Percentiles rank a stretch among this genome's conserved stretches.
phyloP scores from a whole-genome alignment of 2,888 invertebrate species.

The Kuschelorhynchus macadamiae region DNA sequence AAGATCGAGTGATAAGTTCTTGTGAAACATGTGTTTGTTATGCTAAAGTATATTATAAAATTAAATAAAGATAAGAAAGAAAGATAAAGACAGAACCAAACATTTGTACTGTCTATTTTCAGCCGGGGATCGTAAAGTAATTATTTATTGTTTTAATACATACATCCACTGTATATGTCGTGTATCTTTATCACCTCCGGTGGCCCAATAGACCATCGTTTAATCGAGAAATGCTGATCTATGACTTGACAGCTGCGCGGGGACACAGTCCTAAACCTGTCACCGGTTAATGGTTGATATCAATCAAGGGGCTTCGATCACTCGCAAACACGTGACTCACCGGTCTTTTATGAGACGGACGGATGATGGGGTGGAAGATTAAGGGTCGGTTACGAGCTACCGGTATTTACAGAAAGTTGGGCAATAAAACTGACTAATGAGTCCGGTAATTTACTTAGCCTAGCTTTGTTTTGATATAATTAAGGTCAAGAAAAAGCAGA shows the following conservation, averaged over 20 bases:
- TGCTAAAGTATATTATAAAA: no score
- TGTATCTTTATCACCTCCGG: conserved; percentile 16
- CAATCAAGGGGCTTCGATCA: conserved; percentile 69
- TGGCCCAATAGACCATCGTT: conserved; percentile 25
- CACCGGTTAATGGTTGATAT: conserved; percentile 69
- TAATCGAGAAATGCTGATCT: conserved; percentile 34
- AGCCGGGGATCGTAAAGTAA: no score
- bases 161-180: not conserved
- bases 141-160: no score
- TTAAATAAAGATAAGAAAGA: no score
- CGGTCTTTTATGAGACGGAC: conserved; percentile 37
- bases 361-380: conserved; percentile 43
- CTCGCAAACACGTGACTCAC: conserved; percentile 56
- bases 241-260: conserved; percentile 32
- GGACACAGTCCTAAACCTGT: conserved; percentile 68
- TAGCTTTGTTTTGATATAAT: not conserved
- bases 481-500: not conserved
- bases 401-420: conserved; percentile 15
- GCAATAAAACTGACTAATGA: conserved; percentile 23
- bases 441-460: conserved; percentile 9
- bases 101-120: no score
- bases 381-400: conserved; percentile 21
- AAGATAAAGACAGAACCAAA: no score
- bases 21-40: no score
- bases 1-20: no score